phyloP scores from a whole-genome alignment of 1,140 invertebrate genomes.

The Lutraria rhynchaena region DNA sequence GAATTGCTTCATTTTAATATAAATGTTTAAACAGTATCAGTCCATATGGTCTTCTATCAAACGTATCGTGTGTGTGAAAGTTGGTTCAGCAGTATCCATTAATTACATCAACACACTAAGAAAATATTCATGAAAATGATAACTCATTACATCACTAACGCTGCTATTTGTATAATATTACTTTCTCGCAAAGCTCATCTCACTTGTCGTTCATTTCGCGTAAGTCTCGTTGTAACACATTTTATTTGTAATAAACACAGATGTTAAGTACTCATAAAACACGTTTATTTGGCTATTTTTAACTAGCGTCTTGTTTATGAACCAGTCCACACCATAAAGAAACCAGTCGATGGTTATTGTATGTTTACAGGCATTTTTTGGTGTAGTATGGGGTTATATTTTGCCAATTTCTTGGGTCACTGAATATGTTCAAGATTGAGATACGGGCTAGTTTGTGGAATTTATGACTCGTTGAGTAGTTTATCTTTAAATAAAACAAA shows the following conservation, averaged over 20 bases:
- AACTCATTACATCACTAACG: no score
- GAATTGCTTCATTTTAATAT: no score
- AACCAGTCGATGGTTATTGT: slow-evolving; percentile 29
- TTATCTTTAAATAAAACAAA: slow-evolving; percentile 15
- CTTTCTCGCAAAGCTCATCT: slow-evolving; percentile 9
- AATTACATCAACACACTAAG: no score
- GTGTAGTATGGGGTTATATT: neutral
- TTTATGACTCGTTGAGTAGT: slow-evolving; percentile 11
- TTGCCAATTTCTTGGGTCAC: slow-evolving; percentile 35
- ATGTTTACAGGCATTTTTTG: slow-evolving; percentile 23
- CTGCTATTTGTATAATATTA: no score
- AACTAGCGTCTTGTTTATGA: slow-evolving; percentile 25
- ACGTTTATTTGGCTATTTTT: slow-evolving; percentile 41
- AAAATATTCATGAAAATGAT: no score
- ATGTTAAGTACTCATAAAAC: slow-evolving; percentile 32
- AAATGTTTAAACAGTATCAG: no score
- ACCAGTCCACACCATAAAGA: slow-evolving; percentile 23
- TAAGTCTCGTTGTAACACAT: slow-evolving; percentile 28
- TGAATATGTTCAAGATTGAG: neutral
- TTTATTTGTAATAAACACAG: slow-evolving; percentile 49
- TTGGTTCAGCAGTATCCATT: no score
- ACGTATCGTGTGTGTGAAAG: no score
- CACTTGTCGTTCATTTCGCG: slow-evolving; percentile 18
- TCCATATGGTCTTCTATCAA: no score
- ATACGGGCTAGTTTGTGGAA: neutral